These are phyloP conservation scores for Hippocampus zosterae DNA, from an alignment of 2,113 vertebrate genomes.

Conservation along the genomic window DNA sequence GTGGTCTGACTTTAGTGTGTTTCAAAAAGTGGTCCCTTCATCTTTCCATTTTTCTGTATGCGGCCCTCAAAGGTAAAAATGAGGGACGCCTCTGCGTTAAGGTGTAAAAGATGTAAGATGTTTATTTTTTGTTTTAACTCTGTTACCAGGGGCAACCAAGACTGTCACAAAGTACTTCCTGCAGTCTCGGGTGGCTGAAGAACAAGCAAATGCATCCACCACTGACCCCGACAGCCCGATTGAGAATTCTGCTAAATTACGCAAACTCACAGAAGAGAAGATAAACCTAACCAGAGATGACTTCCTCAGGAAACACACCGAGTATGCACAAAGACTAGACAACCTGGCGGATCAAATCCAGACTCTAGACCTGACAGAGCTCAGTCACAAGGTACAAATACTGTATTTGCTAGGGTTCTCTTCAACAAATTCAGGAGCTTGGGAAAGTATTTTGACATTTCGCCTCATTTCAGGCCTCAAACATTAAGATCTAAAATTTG, in stretches of 20 bases:
- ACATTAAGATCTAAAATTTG: too few species aligned
- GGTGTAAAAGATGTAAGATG: neutral
- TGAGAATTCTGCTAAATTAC: conserved; percentile 70
- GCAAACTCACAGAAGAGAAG: conserved; percentile 77
- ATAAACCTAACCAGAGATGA: conserved; percentile 74
- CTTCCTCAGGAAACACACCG: conserved; percentile 79
- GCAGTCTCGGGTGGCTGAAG: conserved; percentile 83
- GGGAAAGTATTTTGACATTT: neutral
- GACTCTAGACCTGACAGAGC: conserved; percentile 81
- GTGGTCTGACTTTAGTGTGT: too few species aligned
- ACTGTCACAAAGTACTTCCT: conserved; percentile 87
- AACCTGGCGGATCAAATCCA: conserved; percentile 88
- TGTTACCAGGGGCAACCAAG: conserved; percentile 81
- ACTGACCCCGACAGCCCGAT: conserved; percentile 64
- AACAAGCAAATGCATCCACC: conserved; percentile 81
- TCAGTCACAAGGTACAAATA: conserved; percentile 51
- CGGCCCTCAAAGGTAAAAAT: too few species aligned
- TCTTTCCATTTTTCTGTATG: too few species aligned
- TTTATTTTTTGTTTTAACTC: neutral
- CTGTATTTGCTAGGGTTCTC: neutral
- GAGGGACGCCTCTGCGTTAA: too few species aligned
- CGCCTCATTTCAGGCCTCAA: too few species aligned
- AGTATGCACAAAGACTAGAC: conserved; percentile 83
- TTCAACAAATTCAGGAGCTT: neutral
- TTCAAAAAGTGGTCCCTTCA: too few species aligned